Evolutionary conservation across 2,113 vertebrate species (phyloP).

Genomic region (Phasianus colchicus): DNA sequence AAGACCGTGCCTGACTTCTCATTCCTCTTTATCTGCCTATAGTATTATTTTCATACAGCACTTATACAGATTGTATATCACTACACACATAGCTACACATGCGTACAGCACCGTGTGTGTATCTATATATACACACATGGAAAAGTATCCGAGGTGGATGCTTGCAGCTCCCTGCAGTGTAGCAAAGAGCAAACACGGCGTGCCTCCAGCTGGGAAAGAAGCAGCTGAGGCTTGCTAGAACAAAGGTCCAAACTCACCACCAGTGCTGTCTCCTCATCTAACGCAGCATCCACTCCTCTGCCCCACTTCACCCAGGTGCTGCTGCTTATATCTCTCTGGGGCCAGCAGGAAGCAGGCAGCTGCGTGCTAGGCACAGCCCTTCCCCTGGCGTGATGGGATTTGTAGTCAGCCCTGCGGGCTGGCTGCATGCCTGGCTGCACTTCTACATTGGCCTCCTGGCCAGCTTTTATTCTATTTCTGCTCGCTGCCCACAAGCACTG

Average conservation of each 20-base stretch:
- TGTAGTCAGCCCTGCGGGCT: background rate
- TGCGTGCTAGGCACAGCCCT: background rate
- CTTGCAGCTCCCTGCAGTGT: background rate
- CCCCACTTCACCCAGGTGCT: background rate
- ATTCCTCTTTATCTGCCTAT: background rate
- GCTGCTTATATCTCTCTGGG: background rate
- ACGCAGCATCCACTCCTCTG: background rate
- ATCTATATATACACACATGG: too few species aligned
- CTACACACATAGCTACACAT: accelerated
- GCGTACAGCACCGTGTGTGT: background rate
- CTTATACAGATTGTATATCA: accelerated
- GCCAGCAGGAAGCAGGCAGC: constrained; percentile 1
- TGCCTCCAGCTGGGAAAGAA: background rate
- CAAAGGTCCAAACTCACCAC: constrained; percentile 18
- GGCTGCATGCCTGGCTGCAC: accelerated
- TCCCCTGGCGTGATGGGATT: constrained; percentile 12
- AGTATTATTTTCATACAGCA: accelerated
- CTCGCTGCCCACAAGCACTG: accelerated
- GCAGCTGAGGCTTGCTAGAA: background rate
- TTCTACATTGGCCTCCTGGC: background rate
- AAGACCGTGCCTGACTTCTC: background rate
- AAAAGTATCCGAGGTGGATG: background rate
- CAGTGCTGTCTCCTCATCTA: background rate
- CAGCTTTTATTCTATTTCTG: accelerated
- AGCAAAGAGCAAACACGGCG: background rate